Conservation (phyloP, 2,113 vertebrate species). For the Illadopsis cleaveri region DNA sequence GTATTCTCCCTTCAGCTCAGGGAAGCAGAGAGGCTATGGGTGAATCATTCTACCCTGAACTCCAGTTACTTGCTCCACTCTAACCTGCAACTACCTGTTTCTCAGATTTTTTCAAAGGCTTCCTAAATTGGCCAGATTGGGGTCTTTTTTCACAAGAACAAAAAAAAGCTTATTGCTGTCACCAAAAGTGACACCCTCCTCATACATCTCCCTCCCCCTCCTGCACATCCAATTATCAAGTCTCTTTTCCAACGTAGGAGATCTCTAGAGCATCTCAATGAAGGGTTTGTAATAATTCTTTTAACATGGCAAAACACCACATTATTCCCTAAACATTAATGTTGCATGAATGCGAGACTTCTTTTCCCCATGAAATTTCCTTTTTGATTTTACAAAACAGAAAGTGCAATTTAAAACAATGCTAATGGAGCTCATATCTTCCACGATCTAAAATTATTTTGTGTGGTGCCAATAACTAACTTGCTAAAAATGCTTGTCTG, state of each 20-base stretch:
- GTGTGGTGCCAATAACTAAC: not conserved
- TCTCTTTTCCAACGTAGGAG: slow-evolving; percentile 57
- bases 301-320: slow-evolving; percentile 68
- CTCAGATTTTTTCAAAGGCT: slow-evolving; percentile 19
- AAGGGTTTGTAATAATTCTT: slow-evolving; percentile 69
- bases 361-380: slow-evolving; percentile 61
- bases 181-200: slow-evolving; percentile 57
- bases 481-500: not conserved
- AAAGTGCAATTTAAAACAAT: slow-evolving; percentile 65
- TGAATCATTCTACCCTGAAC: not conserved
- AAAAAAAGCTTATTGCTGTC: slow-evolving; percentile 46
- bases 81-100: not conserved
- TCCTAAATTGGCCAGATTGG: not conserved
- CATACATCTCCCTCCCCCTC: slow-evolving; percentile 31
- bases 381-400: slow-evolving; percentile 67
- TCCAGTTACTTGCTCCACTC: not conserved
- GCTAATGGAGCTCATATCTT: slow-evolving; percentile 28
- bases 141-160: slow-evolving; percentile 29
- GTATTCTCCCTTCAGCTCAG: not conserved
- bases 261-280: slow-evolving; percentile 67
- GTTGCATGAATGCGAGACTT: slow-evolving; percentile 65
- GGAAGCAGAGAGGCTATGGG: not conserved
- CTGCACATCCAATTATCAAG: slow-evolving; percentile 60
- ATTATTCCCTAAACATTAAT: slow-evolving; percentile 68
- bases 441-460: slow-evolving; percentile 26